Evolutionary conservation across 2,113 vertebrate species (phyloP).

Genomic region (Rhinogobius similis): DNA sequence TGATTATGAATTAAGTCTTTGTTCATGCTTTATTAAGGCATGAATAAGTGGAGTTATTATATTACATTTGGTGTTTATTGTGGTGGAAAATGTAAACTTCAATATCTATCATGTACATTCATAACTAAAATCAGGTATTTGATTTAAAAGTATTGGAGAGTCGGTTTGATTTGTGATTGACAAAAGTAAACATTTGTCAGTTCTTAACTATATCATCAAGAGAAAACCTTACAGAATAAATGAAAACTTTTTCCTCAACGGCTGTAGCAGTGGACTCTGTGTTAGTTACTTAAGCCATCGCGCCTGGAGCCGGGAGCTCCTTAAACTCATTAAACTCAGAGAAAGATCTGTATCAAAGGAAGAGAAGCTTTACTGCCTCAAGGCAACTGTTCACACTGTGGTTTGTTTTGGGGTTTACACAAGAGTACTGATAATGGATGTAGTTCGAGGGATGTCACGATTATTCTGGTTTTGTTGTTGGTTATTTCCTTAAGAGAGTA

Average conservation of each 20-base stretch:
- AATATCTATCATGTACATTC: background rate
- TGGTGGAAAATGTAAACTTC: background rate
- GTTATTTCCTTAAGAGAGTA: too few species aligned
- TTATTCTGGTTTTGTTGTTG: too few species aligned
- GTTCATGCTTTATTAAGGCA: too few species aligned
- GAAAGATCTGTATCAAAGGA: slow-evolving; percentile 11
- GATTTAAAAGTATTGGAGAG: background rate
- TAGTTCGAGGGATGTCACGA: background rate
- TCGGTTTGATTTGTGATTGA: too few species aligned
- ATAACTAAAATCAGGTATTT: too few species aligned
- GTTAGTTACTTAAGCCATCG: background rate
- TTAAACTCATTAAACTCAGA: slow-evolving; percentile 22
- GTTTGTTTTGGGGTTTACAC: slow-evolving; percentile 11
- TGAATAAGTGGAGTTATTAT: too few species aligned
- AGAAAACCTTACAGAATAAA: too few species aligned
- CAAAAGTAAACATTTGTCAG: too few species aligned
- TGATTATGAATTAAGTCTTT: too few species aligned
- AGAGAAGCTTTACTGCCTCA: slow-evolving; percentile 15
- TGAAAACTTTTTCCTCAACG: too few species aligned
- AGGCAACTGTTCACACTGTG: slow-evolving; percentile 18
- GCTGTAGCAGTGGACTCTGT: slow-evolving; percentile 5
- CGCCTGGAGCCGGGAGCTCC: background rate
- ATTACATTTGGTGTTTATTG: too few species aligned
- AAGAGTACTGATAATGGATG: slow-evolving; percentile 14
- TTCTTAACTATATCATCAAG: too few species aligned